Evolutionary conservation across 2,888 invertebrate genomes (phyloP), one percentile per base, ranked within the genome.

Genomic region (Petrolisthes cinctipes): DNA sequence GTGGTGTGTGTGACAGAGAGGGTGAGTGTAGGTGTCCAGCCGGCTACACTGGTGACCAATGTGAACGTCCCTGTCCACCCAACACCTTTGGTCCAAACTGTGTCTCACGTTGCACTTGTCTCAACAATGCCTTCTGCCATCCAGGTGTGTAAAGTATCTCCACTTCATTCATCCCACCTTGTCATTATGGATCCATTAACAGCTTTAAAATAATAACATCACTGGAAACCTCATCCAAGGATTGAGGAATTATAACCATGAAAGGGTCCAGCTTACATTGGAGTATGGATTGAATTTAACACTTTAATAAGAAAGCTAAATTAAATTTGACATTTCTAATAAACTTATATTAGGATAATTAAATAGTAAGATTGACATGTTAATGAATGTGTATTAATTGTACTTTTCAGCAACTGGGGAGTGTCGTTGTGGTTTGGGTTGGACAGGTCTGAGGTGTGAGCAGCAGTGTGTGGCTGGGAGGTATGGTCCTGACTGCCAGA

Each of bases 401-500:
- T 2, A 37, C 17, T 54, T 5, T n/a, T 6, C 78, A 86, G 86
- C 76, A 14, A 86, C 86, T 14, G 86, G 86, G 4, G 86, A 86
- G 66, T 86, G 86, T 20, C 76, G 76, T 20, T 86, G 86, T 75
- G 86, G 86, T 20, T 73, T 86, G 4, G 86, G 86, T 20, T 86
- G 86, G 86, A 86, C 86, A 4, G 86, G 86, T 14, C 9, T 9
- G 53, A 14, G 82, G 17, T 86, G 86, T 56, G 82, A 76, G 54
- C 66, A 86, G 51, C 68, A 68, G 76, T 98, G 98, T 92, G 95
- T 96, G 17, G 94, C 96, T 90, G 95, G 96, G 88, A 96, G 95
- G 0, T 98, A 95, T 93, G 98, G 98, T 54, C 95, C 95, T 92
- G 95, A 95, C 14, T 98, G 98, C 92, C 94, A 94, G 85, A 93